Evolutionary conservation across 1,140 invertebrate genomes (phyloP).

Genomic region (Rhizoglyphus robini): DNA sequence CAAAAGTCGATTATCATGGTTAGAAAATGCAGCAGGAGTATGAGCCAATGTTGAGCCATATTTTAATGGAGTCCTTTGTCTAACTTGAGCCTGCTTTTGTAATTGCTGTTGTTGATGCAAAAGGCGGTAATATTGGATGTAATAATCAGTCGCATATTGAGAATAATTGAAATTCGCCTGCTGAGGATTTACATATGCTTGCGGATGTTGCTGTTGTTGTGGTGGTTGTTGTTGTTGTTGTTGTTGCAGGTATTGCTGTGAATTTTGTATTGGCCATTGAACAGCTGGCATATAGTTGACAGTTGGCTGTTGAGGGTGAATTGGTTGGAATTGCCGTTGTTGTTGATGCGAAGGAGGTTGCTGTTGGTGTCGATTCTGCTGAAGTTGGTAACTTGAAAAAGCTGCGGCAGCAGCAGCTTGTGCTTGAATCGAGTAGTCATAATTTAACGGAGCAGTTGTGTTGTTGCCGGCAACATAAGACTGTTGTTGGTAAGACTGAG

Average conservation of each 20-base stretch:
- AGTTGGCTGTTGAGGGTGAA: neutral
- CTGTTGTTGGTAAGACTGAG: neutral
- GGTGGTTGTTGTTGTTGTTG: neutral
- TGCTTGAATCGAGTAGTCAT: neutral
- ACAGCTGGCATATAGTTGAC: too few species aligned
- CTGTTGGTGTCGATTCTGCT: conserved; percentile 3
- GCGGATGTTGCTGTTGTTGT: too few species aligned
- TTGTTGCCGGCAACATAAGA: neutral
- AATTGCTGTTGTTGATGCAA: conserved; percentile 3
- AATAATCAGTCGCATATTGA: conserved; percentile 14
- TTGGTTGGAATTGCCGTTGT: neutral
- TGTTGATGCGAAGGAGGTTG: neutral
- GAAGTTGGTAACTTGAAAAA: neutral
- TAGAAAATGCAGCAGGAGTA: neutral
- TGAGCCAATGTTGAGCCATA: neutral
- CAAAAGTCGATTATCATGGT: conserved; percentile 3
- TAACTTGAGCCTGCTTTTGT: neutral
- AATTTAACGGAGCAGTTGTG: neutral
- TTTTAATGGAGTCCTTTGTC: neutral
- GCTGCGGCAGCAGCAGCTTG: conserved; percentile 7
- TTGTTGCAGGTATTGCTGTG: neutral
- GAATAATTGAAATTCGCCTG: too few species aligned
- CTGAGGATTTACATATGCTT: neutral
- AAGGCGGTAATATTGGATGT: conserved; percentile 10
- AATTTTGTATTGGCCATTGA: too few species aligned